A percentile compares a stretch with the other conserved stretches of the same genome.
These are phyloP conservation scores for Pegoplata infirma DNA, from an alignment of 2,888 invertebrate species.

Conservation along the genomic window DNA sequence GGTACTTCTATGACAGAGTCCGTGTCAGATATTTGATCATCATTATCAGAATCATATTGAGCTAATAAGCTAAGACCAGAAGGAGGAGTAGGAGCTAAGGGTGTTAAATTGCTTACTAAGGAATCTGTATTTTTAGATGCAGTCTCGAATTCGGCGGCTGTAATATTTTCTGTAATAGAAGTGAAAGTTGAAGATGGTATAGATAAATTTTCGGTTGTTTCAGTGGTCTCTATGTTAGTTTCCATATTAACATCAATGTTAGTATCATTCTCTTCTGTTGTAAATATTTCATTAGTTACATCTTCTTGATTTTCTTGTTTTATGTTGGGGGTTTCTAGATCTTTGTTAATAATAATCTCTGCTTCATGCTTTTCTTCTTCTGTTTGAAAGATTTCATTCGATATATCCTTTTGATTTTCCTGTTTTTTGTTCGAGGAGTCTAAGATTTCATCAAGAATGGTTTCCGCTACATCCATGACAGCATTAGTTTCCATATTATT, in stretches of 20 bases:
- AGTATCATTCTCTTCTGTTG: not conserved
- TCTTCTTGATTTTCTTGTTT: not conserved
- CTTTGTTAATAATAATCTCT: not conserved
- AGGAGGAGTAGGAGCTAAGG: not conserved
- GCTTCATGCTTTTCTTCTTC: not conserved
- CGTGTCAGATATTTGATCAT: constrained; percentile 64
- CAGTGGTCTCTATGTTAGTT: not conserved
- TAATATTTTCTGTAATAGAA: not conserved
- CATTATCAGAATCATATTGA: constrained; percentile 71
- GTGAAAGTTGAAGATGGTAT: not conserved
- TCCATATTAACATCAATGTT: not conserved
- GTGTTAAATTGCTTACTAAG: not conserved
- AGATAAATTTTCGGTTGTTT: not conserved
- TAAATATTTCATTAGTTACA: too few species aligned
- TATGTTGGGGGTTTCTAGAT: not conserved
- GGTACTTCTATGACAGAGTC: constrained; percentile 72
- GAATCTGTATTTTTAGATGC: not conserved
- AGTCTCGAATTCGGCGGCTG: not conserved
- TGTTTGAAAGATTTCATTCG: not conserved
- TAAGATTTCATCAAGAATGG: too few species aligned
- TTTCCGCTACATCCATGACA: not conserved
- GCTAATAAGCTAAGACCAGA: constrained; percentile 71
- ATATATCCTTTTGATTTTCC: too few species aligned
- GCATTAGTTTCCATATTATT: not conserved
- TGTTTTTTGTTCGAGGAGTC: too few species aligned